phyloP scores from a whole-genome alignment of 2,797 vertebrate genomes.

The Sphenopsis melanotis region DNA sequence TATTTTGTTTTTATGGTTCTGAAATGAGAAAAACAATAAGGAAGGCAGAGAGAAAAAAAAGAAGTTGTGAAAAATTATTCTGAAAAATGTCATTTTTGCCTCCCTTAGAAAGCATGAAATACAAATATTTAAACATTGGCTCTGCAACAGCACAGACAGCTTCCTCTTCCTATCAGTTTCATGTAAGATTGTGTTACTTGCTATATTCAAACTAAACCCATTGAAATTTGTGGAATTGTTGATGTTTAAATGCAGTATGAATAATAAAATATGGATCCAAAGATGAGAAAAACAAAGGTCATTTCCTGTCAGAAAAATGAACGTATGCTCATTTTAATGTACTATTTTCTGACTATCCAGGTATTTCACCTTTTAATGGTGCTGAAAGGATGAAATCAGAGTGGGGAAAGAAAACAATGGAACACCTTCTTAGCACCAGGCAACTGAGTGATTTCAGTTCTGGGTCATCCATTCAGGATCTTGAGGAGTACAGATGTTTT shows the following conservation, averaged over 20 bases:
- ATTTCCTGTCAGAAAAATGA: neutral
- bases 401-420: neutral
- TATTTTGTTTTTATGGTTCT: neutral
- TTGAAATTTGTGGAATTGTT: neutral
- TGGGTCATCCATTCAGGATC: conserved; percentile 57
- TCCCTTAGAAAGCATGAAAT: neutral
- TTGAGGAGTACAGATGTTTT: conserved; percentile 59
- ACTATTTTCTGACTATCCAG: neutral
- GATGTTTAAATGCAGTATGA: neutral
- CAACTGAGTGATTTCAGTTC: conserved; percentile 42
- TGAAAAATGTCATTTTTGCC: neutral
- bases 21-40: neutral
- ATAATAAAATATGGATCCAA: neutral
- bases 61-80: neutral
- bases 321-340: neutral
- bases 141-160: neutral
- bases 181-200: neutral
- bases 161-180: neutral
- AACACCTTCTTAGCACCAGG: neutral
- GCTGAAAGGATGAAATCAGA: neutral
- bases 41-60: neutral
- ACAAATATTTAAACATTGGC: neutral
- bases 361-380: neutral
- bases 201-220: neutral
- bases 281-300: neutral